Percentiles rank a stretch among this genome's conserved stretches.
phyloP scores from a whole-genome alignment of 2,113 vertebrate genomes.

The Ceyx margarethae region DNA sequence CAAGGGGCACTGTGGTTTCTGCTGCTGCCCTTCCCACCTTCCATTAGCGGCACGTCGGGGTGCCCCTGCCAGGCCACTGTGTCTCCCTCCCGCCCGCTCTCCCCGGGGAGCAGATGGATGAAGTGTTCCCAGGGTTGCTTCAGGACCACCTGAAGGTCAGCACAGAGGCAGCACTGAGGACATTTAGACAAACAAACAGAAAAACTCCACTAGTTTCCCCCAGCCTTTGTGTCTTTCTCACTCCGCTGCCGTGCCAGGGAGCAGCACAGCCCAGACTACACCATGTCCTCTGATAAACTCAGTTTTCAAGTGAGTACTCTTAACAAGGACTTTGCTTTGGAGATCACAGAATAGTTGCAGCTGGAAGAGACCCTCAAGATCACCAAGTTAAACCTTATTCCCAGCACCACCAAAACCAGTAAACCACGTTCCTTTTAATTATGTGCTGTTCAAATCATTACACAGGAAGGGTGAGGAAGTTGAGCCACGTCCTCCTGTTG shows the following conservation, averaged over 20 bases:
- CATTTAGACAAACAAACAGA: neutral
- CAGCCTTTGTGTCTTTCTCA: neutral
- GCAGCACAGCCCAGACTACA: neutral
- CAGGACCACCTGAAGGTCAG: neutral
- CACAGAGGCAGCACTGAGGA: neutral
- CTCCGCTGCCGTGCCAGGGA: neutral
- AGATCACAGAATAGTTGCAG: neutral
- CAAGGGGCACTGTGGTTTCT: conserved; percentile 19
- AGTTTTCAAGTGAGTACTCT: neutral
- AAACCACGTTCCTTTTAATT: neutral
- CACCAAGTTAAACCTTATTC: too few relatives aligned
- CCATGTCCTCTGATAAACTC: neutral
- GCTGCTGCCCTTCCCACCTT: conserved; percentile 42
- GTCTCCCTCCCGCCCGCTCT: conserved; percentile 9
- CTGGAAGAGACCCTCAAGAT: too few relatives aligned
- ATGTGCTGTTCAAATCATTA: neutral
- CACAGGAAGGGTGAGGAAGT: neutral
- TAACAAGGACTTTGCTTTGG: neutral
- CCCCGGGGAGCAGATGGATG: conserved; percentile 8
- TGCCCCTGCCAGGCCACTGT: conserved; percentile 19
- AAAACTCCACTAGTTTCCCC: neutral
- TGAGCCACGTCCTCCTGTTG: neutral
- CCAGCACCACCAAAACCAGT: neutral
- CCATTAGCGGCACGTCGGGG: conserved; percentile 55
- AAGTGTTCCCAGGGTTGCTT: conserved; percentile 23